These are phyloP conservation scores for Luperina testacea DNA, from an alignment of 2,888 invertebrate species.

Conservation along the genomic window DNA sequence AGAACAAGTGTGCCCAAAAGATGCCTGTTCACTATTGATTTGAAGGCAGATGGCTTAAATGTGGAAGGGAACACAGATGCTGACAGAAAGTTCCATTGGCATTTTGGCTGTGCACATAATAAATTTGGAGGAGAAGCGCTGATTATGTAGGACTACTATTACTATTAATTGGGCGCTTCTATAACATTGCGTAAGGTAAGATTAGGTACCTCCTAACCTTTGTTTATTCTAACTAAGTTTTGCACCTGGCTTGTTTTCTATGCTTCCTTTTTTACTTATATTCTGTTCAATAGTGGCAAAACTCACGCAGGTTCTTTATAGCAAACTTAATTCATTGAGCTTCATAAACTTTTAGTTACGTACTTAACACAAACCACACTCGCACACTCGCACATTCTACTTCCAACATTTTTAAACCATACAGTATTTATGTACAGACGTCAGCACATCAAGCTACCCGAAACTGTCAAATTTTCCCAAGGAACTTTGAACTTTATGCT, in stretches of 20 bases:
- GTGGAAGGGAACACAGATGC: neutral
- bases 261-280: neutral
- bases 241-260: neutral
- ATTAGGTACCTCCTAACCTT: neutral
- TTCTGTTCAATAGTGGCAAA: neutral
- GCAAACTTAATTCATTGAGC: conserved; percentile 17
- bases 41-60: neutral
- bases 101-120: neutral
- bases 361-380: conserved; percentile 34
- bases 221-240: neutral
- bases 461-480: no score
- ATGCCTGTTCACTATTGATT: neutral
- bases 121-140: neutral
- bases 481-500: no score
- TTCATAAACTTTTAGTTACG: conserved; percentile 38
- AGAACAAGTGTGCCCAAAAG: neutral
- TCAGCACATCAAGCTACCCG: no score
- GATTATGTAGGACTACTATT: neutral
- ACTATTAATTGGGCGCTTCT: neutral
- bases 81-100: neutral
- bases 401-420: conserved; percentile 35
- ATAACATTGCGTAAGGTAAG: neutral
- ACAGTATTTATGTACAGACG: conserved; percentile 33
- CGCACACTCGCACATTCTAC: conserved; percentile 12
- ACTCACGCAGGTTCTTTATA: neutral